Base-by-base conservation (phyloP, 2,888 invertebrate species). In the Drosophila siamana region DNA sequence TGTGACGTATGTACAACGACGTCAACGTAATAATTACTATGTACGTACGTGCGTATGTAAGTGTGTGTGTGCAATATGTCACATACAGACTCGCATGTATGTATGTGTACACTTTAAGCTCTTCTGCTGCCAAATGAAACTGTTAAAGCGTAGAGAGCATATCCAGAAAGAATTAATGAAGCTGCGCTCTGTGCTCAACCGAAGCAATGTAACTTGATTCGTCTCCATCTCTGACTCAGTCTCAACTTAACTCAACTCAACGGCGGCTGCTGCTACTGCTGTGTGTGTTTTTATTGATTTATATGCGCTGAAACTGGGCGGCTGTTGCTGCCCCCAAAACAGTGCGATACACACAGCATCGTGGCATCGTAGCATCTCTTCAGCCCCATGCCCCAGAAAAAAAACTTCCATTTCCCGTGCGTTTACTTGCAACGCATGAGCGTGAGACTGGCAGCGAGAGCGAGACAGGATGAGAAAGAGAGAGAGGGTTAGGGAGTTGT, bases 231-330 rank as follows among this genome's bases (percentile, higher is more conserved):
- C 36, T 13, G 36, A 13, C 15, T 13, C 41, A 19, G 38, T 40
- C 38, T 19, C 54, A 36, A 30, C 41, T 30, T 44, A 41, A 22
- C 28, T 48, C 52, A 33, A n/a, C 46, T 36, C 6, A 19, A 28
- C 48, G 26, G 61, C 51, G 66, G 71, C 78, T 86, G 19, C 11
- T 9, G 1, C 28, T 28, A 9, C 28, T 9, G 83, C 73, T 48
- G n/a, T 78, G 77, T 80, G 52, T 72, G 61, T 76, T 63, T 86
- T 88, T 89, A 89, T 89, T 89, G 89, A 89, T 89, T 89, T 89
- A 87, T 89, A 80, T 90, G 78, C 74, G 77, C 71, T 76, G 64
- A 55, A 61, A 62, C 75, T 72, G 75, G 77, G 75, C 72, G 77
- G 64, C 74, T 77, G 80, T 78, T 80, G 85, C 75, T 86, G 84